phyloP scores from a whole-genome alignment of 2,113 vertebrate species.

The Takifugu flavidus region DNA sequence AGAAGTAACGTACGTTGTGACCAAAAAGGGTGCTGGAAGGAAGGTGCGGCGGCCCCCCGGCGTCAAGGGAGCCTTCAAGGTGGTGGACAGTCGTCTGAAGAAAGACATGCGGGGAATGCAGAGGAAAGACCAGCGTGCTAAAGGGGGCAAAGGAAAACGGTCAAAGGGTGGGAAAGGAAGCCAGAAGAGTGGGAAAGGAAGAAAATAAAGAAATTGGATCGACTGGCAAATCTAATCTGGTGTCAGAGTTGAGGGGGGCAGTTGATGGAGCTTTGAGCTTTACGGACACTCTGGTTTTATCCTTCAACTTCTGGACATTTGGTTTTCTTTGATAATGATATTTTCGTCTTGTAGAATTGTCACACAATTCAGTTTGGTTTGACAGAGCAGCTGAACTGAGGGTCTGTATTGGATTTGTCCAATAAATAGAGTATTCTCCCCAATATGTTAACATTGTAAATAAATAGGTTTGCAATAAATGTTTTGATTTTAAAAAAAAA shows the following conservation, averaged over 20 bases:
- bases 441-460: neutral
- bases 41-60: constrained; percentile 85
- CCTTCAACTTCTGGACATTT: constrained; percentile 9
- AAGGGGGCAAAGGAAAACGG: constrained; percentile 54
- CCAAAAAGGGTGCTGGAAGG: constrained; percentile 86
- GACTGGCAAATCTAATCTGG: neutral
- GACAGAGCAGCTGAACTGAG: constrained; percentile 10
- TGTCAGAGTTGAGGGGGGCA: constrained; percentile 1
- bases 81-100: constrained; percentile 92
- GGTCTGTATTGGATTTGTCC: neutral
- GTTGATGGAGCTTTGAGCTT: constrained; percentile 12
- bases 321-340: neutral
- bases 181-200: constrained; percentile 37
- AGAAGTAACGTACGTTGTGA: constrained; percentile 88
- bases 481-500: no score
- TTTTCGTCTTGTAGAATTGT: no score
- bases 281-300: neutral
- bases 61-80: constrained; percentile 88
- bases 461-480: neutral
- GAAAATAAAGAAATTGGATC: constrained; percentile 13
- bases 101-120: constrained; percentile 86
- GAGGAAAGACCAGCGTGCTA: constrained; percentile 74
- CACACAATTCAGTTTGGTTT: neutral
- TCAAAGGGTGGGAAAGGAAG: constrained; percentile 48
- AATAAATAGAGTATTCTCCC: constrained; percentile 4